Evolutionary conservation across 2,113 vertebrate genomes (phyloP).

Genomic region (Oplegnathus fasciatus): DNA sequence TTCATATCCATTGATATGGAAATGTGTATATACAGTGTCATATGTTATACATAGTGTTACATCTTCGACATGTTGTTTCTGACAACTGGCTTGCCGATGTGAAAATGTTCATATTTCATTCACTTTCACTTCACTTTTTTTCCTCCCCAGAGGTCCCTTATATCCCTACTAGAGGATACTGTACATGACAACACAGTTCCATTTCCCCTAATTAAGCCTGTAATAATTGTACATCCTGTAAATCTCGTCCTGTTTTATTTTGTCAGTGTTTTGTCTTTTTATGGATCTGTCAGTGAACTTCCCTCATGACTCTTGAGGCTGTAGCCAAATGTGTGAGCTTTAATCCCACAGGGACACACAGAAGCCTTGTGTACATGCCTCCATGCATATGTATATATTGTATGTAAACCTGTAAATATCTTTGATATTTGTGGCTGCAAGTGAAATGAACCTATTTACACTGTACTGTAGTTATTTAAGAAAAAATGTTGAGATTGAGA

Average conservation of each 20-base stretch:
- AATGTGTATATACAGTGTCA: conserved; percentile 61
- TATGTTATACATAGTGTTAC: conserved; percentile 80
- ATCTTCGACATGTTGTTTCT: conserved; percentile 42
- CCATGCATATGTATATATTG: conserved; percentile 79
- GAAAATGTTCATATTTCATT: conserved; percentile 35
- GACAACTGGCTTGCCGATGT: conserved; percentile 59
- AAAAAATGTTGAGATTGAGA: conserved; percentile 30
- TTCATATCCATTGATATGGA: conserved; percentile 71
- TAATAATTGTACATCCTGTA: conserved; percentile 61
- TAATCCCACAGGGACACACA: conserved; percentile 40
- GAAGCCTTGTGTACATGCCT: conserved; percentile 69
- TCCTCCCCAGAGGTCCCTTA: neutral
- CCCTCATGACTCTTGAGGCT: conserved; percentile 57
- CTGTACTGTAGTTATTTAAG: conserved; percentile 80
- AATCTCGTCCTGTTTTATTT: conserved; percentile 48
- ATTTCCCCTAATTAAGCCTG: conserved; percentile 13
- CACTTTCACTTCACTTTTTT: neutral
- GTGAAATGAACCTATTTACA: conserved; percentile 49
- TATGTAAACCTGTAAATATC: conserved; percentile 77
- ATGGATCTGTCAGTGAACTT: conserved; percentile 11
- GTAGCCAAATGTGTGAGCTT: conserved; percentile 74
- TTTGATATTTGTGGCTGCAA: conserved; percentile 72
- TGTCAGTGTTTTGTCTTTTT: neutral
- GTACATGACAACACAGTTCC: conserved; percentile 14
- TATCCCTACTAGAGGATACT: neutral